Base-by-base conservation (phyloP, 2,888 invertebrate genomes). In the Eupithecia abbreviata region DNA sequence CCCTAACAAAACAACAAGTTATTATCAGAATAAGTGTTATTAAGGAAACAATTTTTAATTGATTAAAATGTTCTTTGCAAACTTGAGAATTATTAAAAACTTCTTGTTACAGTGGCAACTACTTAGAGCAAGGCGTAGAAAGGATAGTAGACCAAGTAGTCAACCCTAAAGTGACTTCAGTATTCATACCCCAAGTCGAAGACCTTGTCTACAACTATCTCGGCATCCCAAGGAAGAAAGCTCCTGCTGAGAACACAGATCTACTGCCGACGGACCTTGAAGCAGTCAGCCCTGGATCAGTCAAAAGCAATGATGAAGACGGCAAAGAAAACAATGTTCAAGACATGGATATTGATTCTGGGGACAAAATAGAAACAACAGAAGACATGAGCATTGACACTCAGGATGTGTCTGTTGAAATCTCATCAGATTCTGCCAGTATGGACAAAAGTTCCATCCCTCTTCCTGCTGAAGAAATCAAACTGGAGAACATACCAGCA, bases 141-240 rank as follows among this genome's bases (percentile, higher is more conserved):
- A 96, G 98, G 82, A 98, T 99, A 80, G 98, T 99, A 0, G 98
- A 99, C 89, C 99, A 99, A 95, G 98, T 99, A 0, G 98, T 99
- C 0, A 98, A 98, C 90, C 98, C 98, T 0, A 99, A 99, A 95
- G 97, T 99, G 9, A 96, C 97, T 80, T 96, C 97, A 3, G 96
- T 98, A 13, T 98, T 99, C 89, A 97, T 98, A 87, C 98, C 98
- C 0, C 97, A 98, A 95, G 98, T 99, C 10, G 98, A 98, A 91
- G 98, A 98, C 85, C 96, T 98, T 18, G 97, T 98, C 0, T 98
- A 98, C 88, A 97, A 97, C 89, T 97, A 97, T 90, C 92, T 99
- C 68, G 98, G 98, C 0, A 96, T 98, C 72, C 96, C 98, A 75
- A 96, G 96, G 82, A 97, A 97, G 65, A 96, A 96, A 80, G 78